These are phyloP conservation scores for Cercocebus atys DNA, from an alignment of 2,113 vertebrate species.

Conservation along the genomic window DNA sequence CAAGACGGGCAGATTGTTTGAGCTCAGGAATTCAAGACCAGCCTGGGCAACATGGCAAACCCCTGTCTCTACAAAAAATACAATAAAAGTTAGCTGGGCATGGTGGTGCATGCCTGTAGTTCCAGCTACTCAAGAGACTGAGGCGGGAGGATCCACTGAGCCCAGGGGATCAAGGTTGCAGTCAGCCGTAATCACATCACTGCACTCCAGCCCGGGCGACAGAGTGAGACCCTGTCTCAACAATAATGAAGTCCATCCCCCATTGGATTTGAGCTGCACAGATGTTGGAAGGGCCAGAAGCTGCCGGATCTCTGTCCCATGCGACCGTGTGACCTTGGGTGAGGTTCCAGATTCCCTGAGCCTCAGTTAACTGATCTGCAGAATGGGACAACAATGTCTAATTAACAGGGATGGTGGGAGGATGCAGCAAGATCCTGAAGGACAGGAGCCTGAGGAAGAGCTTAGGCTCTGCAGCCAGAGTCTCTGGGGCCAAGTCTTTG, in stretches of 20 bases:
- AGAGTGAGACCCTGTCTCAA: background rate
- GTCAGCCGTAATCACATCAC: background rate
- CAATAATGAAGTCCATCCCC: background rate
- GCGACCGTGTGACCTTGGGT: accelerated
- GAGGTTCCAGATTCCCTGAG: background rate
- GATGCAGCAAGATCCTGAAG: too few species aligned
- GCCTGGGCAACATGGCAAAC: background rate
- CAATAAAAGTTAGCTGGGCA: background rate
- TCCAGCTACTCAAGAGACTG: background rate
- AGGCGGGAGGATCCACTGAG: too few species aligned
- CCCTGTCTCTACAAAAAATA: background rate
- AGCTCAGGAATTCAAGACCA: background rate
- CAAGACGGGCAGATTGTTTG: too few species aligned
- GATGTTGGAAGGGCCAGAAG: background rate
- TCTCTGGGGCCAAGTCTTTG: background rate
- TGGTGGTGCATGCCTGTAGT: background rate
- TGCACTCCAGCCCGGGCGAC: background rate
- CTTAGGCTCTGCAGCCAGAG: accelerated
- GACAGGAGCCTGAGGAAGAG: background rate
- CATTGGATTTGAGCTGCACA: background rate
- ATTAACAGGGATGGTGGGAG: background rate
- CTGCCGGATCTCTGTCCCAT: background rate
- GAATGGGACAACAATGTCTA: background rate
- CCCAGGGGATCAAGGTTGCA: background rate
- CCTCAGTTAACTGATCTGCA: background rate